These are phyloP conservation scores for Conus ventricosus DNA, from an alignment of 1,140 invertebrate species.

Conservation along the genomic window DNA sequence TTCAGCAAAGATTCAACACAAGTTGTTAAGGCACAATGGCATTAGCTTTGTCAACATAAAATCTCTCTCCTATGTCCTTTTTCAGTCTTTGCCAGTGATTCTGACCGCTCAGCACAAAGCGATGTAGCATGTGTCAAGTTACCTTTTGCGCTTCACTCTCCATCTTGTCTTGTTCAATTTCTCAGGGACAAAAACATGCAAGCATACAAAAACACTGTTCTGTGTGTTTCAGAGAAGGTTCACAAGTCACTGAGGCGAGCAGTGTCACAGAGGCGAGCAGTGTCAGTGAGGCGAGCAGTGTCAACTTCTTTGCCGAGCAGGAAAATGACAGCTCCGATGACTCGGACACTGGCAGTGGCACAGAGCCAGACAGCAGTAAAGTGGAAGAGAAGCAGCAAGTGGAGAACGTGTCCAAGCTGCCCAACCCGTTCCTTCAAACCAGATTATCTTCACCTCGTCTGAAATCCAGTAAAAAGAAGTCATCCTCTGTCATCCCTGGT, in stretches of 20 bases:
- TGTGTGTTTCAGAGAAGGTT: conserved; percentile 10
- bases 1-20: no score
- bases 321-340: conserved; percentile 33
- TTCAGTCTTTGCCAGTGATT: no score
- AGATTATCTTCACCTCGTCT: conserved; percentile 42
- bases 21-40: no score
- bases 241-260: background rate
- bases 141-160: no score
- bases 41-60: no score
- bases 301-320: conserved; percentile 17
- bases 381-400: background rate
- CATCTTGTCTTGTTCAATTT: no score
- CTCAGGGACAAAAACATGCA: no score
- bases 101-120: no score
- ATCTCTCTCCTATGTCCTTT: no score
- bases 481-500: background rate
- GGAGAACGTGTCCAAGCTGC: conserved; percentile 43
- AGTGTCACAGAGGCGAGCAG: background rate
- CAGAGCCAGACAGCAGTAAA: background rate
- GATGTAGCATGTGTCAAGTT: no score
- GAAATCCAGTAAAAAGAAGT: background rate
- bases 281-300: background rate
- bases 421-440: conserved; percentile 53
- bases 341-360: background rate
- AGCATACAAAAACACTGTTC: no score